Evolutionary conservation across 2,113 vertebrate species (phyloP).

Genomic region (Megatriorchis doriae): DNA sequence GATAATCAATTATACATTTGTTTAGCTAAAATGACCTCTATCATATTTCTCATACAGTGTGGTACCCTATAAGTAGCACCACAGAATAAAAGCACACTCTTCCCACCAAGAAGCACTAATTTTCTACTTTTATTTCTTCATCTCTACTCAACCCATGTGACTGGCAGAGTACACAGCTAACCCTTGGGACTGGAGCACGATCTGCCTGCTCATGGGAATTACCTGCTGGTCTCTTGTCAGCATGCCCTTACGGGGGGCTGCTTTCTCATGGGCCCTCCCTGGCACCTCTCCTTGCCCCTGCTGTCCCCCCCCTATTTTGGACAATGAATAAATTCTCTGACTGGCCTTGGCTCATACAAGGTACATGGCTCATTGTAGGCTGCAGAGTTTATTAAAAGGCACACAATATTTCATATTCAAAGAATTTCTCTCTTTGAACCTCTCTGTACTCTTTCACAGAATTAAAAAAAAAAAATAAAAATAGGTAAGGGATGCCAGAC

Average conservation of each 20-base stretch:
- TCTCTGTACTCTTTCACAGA: neutral
- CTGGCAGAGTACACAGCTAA: neutral
- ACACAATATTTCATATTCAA: neutral
- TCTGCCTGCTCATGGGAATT: neutral
- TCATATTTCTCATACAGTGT: neutral
- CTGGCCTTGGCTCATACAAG: neutral
- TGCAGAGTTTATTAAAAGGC: neutral
- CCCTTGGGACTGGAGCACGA: neutral
- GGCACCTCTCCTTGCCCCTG: neutral
- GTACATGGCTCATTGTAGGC: neutral
- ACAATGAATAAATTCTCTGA: neutral
- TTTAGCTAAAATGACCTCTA: neutral
- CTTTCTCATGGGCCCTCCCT: neutral
- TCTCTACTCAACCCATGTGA: neutral
- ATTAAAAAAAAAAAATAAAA: neutral
- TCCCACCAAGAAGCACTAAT: neutral
- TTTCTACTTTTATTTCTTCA: neutral
- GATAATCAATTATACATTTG: neutral
- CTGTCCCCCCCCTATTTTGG: accelerated
- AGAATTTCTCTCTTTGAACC: neutral
- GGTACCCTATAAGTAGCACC: neutral
- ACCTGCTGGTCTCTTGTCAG: neutral
- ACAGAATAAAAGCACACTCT: neutral
- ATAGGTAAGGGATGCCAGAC: neutral
- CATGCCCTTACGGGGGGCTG: neutral